Evolutionary conservation across 2,888 invertebrate genomes (phyloP), one percentile per base, ranked within the genome.

Genomic region (Caenorhabditis sp.): DNA sequence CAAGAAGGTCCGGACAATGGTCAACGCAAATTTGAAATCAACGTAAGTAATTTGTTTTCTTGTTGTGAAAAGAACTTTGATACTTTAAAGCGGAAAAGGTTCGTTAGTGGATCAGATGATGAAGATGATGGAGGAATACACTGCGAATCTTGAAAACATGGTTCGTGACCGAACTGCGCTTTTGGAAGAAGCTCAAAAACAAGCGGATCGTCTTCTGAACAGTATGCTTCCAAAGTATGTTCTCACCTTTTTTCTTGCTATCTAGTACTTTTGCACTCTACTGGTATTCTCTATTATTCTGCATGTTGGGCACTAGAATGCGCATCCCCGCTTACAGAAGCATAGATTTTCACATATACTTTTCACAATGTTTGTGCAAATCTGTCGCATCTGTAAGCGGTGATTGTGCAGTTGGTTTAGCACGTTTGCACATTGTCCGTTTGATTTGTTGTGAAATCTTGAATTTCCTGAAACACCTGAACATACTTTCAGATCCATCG

Each of bases 51-150:
- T n/a, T n/a, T n/a, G n/a, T n/a, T n/a, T n/a, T n/a, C n/a, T n/a
- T n/a, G n/a, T n/a, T n/a, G n/a, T n/a, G n/a, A n/a, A n/a, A n/a
- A n/a, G n/a, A n/a, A n/a, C n/a, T n/a, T n/a, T n/a, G n/a, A n/a
- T n/a, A n/a, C 20, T 68, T 44, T 86, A 56, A 60, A 89, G 88
- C 9, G 89, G 88, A 47, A 89, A 89, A 71, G 90, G 90, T 3
- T 88, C 90, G 1, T 81, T 90, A 15, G 90, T 90, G 15, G 90
- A 90, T 71, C 90, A 90, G 72, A 90, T 90, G 90, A 90, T 91
- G 88, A 89, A 91, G 82, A 89, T 89, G 89, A 89, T 89, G 89
- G 89, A 89, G 61, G 77, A 85, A 71, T 90, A 90, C 80, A 91
- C 90, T 9, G 88, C 89, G 0, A 90, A 91, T 64, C 70, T 91